Base-by-base conservation (phyloP, 2,888 invertebrate genomes). In the Oscheius sp. region DNA sequence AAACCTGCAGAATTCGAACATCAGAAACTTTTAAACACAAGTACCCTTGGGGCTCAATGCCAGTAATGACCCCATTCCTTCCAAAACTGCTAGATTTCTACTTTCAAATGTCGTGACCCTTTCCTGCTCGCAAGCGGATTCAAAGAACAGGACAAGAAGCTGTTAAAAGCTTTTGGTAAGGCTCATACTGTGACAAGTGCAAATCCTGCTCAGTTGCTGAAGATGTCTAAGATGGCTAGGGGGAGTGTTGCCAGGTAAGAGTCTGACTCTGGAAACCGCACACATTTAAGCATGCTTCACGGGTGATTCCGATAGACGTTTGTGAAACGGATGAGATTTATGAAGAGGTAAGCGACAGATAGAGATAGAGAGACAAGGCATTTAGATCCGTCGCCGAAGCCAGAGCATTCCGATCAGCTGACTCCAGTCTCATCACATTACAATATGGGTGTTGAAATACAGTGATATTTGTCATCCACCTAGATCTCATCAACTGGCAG, bases 261-360 rank as follows among this genome's bases (percentile, higher is more conserved):
- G 71, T 78, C 33, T 80, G 80, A 78, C 63, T 21, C 21, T 21
- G 21, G 21, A 21, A 21, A 21, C 21, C 21, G 21, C 21, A 21
- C 0, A 21, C 21, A 21, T 21, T 21, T 21, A 21, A 21, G 21
- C 21, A 0, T 21, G 21, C 21, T 21, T 21, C 21, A 2, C 59
- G 57, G 11, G 68, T 80, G 0, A 75, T 78, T 48, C 80, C 80
- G 5, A 77, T 80, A 0, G 77, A 80, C 35, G 60, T 77, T 7
- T 73, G 73, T 48, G 72, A 74, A 1, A 70, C 58, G 42, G 78
- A 73, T 9, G 73, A 77, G n/a, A 63, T 71, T 0, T 11, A 50
- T 2, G 50, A 76, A 21, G 80, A 80, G 62, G 72, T 62, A 42
- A 42, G 42, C 13, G 53, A 53, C 7, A 11, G 21, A 32, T 0